Evolutionary conservation across 2,888 invertebrate species (phyloP), one percentile per base, ranked within the genome.

Genomic region (Trachelus stipa): DNA sequence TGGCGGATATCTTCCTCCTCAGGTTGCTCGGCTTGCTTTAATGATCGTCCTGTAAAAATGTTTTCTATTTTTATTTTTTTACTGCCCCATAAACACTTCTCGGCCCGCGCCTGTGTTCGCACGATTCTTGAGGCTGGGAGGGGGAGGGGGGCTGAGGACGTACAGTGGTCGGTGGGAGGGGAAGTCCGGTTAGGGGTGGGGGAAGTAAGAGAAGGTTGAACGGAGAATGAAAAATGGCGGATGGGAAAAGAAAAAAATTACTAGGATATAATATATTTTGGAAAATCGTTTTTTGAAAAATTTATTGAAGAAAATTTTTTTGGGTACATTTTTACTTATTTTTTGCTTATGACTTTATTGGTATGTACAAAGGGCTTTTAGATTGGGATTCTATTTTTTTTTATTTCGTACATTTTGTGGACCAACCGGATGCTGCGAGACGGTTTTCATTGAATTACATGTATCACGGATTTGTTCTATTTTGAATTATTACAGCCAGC

Each of bases 31-130:
- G 73, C 78, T 83, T 85, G 83, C 86, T 89, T 90, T 90, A 90
- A 90, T 89, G 90, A 90, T 90, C 87, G 84, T 84, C 87, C 87
- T 85, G 86, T 90, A 90, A 89, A 90, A 86, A 84, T 88, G 88
- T 90, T 89, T 88, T 82, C 83, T 86, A 87, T 88, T 89, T 90
- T 87, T 88, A 87, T 88, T 89, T 87, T 86, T 88, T 88, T 88
- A 88, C 81, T 83, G 80, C 78, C 78, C 83, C 82, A 85, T 88
- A 88, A 88, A 88, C 83, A 79, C 83, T 83, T 83, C 79, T 75
- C 79, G 34, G 23, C 56, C 56, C 23, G 56, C 56, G 56, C 56
- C 56, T 9, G 56, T 56, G 56, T 23, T 56, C 23, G 56, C 56
- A 56, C 56, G 56, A 56, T 56, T 56, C 56, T 23, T 23, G 15